Evolutionary conservation across 1,140 invertebrate species (phyloP).

Genomic region (Drosophila ficusphila): DNA sequence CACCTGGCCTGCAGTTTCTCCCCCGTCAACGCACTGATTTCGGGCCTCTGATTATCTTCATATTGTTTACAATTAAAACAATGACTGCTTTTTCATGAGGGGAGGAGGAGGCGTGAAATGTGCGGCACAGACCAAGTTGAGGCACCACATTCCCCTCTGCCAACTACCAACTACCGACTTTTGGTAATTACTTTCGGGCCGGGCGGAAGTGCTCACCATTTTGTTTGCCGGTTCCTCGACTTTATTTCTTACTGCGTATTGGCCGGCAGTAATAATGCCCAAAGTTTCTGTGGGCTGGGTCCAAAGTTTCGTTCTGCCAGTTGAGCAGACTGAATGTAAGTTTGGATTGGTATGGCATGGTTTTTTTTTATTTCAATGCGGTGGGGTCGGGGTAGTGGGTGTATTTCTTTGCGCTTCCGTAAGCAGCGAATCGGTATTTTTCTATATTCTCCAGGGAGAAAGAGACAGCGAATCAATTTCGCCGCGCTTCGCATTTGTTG

Average conservation of each 20-base stretch:
- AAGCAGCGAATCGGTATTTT: conserved; percentile 66
- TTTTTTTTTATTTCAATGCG: no score
- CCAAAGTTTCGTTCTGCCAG: conserved; percentile 65
- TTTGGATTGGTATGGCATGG: conserved; percentile 6
- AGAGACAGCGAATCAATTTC: conserved; percentile 56
- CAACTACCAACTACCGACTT: conserved; percentile 16
- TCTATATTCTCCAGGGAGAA: conserved; percentile 17
- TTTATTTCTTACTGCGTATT: conserved; percentile 64
- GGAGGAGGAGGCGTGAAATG: conserved; percentile 50
- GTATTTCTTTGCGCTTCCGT: conserved; percentile 80
- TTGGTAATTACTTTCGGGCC: conserved; percentile 47
- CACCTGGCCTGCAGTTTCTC: conserved; percentile 31
- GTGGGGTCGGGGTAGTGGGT: conserved; percentile 38
- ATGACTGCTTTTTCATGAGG: conserved; percentile 10
- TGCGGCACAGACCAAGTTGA: conserved; percentile 63
- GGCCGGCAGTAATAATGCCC: conserved; percentile 57
- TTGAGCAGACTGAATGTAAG: conserved; percentile 52
- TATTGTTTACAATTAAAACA: conserved; percentile 74
- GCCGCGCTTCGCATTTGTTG: conserved; percentile 75
- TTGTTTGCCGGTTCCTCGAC: conserved; percentile 41
- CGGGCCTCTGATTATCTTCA: conserved; percentile 64
- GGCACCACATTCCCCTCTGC: background rate
- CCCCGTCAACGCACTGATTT: conserved; percentile 38
- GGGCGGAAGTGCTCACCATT: conserved; percentile 62
- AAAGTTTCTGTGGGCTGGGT: conserved; percentile 49